Evolutionary conservation across 2,113 vertebrate species (phyloP).

Genomic region (Oryzias javanicus): DNA sequence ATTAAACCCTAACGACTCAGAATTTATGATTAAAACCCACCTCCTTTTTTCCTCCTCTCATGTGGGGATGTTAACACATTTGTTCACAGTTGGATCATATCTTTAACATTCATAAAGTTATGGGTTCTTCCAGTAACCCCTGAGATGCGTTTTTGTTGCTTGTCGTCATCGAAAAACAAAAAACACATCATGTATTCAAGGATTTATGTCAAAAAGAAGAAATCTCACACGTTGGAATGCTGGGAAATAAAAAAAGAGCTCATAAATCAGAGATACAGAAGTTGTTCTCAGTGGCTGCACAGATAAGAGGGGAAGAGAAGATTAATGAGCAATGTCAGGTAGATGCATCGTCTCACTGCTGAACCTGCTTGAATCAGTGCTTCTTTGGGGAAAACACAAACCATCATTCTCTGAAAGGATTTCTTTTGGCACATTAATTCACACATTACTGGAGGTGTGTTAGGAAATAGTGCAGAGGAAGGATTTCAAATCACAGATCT

Average conservation of each 20-base stretch:
- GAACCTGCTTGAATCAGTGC: slow-evolving; percentile 17
- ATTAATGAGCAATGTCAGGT: slow-evolving; percentile 28
- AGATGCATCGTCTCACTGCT: slow-evolving; percentile 7
- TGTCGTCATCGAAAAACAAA: neutral
- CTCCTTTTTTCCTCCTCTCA: slow-evolving; percentile 29
- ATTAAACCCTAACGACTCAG: slow-evolving; percentile 36
- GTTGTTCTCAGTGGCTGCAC: slow-evolving; percentile 12
- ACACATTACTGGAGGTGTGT: too few species aligned
- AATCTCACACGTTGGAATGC: slow-evolving; percentile 12
- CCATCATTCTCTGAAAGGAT: neutral
- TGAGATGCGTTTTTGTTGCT: neutral
- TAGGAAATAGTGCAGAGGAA: too few species aligned
- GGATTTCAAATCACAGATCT: too few species aligned
- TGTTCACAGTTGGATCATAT: too few species aligned
- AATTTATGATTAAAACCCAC: slow-evolving; percentile 33
- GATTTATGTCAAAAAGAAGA: slow-evolving; percentile 11
- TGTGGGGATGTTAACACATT: too few species aligned
- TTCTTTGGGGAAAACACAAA: neutral
- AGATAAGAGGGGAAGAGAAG: slow-evolving; percentile 4
- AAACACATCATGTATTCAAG: slow-evolving; percentile 7
- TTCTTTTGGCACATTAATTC: neutral
- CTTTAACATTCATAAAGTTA: too few species aligned
- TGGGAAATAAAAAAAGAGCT: slow-evolving; percentile 1
- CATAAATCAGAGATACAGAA: slow-evolving; percentile 32
- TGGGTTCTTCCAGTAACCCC: too few species aligned